Conservation (phyloP, 2,888 invertebrate genomes). For the Zaprionus obscuricornis region DNA sequence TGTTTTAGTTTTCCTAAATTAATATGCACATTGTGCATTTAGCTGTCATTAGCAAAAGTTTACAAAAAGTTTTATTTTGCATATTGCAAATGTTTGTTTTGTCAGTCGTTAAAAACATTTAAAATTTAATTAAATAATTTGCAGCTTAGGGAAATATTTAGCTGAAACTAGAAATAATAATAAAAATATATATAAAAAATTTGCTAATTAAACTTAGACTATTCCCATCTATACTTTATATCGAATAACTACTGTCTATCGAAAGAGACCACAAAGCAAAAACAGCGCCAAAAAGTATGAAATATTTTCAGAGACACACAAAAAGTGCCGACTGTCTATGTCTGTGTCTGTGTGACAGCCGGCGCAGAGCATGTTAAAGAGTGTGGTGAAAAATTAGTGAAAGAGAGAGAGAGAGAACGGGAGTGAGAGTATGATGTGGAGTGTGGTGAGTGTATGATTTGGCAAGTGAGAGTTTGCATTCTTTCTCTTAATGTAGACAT, state of each 20-base stretch:
- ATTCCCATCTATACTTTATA: background rate
- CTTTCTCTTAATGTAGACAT: slow-evolving; percentile 2
- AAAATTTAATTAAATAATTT: no score
- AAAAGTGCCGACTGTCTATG: slow-evolving; percentile 32
- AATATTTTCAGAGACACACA: slow-evolving; percentile 21
- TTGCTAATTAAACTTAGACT: background rate
- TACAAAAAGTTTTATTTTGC: no score
- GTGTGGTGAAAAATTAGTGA: slow-evolving; percentile 66
- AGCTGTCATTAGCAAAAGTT: no score
- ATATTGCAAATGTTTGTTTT: no score
- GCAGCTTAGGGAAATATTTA: no score
- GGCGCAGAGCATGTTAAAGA: slow-evolving; percentile 53
- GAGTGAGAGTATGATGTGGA: background rate
- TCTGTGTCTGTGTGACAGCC: slow-evolving; percentile 53
- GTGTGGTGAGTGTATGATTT: background rate
- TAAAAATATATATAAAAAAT: background rate
- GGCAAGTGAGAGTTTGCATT: slow-evolving; percentile 4
- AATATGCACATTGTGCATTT: no score
- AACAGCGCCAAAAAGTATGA: slow-evolving; percentile 66
- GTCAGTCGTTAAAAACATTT: no score
- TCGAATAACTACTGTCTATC: slow-evolving; percentile 37
- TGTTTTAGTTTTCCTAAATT: background rate
- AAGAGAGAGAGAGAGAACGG: slow-evolving; percentile 1
- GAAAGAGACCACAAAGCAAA: slow-evolving; percentile 48
- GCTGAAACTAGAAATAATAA: no score